These are phyloP conservation scores for Spodoptera littoralis DNA, from an alignment of 2,888 invertebrate species.

Conservation along the genomic window DNA sequence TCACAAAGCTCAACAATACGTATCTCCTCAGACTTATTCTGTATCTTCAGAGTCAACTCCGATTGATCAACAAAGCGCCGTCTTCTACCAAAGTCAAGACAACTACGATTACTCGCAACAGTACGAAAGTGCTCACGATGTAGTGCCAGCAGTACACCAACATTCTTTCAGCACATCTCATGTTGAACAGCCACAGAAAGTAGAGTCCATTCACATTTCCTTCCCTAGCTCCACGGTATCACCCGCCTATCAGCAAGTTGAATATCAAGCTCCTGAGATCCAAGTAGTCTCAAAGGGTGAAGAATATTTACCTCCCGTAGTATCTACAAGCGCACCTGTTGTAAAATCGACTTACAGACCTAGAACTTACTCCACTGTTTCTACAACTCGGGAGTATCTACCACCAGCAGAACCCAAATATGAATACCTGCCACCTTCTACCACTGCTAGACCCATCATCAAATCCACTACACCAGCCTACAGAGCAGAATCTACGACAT, in stretches of 20 bases:
- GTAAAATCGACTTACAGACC: slow-evolving; percentile 74
- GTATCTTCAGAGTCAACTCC: slow-evolving; percentile 69
- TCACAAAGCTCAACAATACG: slow-evolving; percentile 68
- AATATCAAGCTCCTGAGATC: slow-evolving; percentile 79
- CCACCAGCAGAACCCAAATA: slow-evolving; percentile 58
- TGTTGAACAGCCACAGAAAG: slow-evolving; percentile 67
- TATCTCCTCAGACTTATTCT: slow-evolving; percentile 71
- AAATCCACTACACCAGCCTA: slow-evolving; percentile 71
- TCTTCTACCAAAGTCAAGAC: slow-evolving; percentile 63
- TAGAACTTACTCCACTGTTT: slow-evolving; percentile 68
- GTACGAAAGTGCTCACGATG: slow-evolving; percentile 60
- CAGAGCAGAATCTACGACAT: slow-evolving; percentile 68
- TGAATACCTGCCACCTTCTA: slow-evolving; percentile 63
- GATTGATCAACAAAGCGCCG: slow-evolving; percentile 42
- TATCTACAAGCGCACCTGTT: slow-evolving; percentile 65
- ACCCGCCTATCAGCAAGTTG: slow-evolving; percentile 72
- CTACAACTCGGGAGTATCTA: slow-evolving; percentile 67
- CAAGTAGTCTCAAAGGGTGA: slow-evolving; percentile 79
- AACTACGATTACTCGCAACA: slow-evolving; percentile 66
- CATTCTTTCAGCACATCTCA: slow-evolving; percentile 72
- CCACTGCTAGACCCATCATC: slow-evolving; percentile 67
- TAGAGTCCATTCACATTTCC: slow-evolving; percentile 76
- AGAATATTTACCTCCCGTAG: slow-evolving; percentile 81
- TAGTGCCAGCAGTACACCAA: slow-evolving; percentile 57
- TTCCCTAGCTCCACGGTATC: slow-evolving; percentile 69